Conservation (phyloP, 1,140 invertebrate species). For the Nilaparvata lugens region DNA sequence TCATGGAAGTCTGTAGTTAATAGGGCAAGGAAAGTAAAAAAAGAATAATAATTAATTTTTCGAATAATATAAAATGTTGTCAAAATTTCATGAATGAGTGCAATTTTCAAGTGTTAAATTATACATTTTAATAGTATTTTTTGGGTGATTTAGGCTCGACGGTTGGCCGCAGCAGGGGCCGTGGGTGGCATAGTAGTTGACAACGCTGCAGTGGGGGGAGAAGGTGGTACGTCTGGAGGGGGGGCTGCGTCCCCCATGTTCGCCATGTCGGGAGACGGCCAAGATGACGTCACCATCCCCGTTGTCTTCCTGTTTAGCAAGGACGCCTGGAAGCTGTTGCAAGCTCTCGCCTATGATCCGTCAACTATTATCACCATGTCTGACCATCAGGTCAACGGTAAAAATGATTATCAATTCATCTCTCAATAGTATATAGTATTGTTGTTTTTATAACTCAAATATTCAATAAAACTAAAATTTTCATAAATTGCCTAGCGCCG, state of each 20-base stretch:
- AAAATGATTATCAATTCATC: no score
- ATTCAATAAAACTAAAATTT: no score
- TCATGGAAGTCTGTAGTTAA: no score
- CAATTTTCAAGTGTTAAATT: no score
- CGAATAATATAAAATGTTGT: no score
- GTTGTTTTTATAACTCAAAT: no score
- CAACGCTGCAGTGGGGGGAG: conserved; percentile 63
- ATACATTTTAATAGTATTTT: no score
- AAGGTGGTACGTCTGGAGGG: conserved; percentile 60
- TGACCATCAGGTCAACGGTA: conserved; percentile 7
- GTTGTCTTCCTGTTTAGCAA: conserved; percentile 82
- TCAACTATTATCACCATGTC: conserved; percentile 42
- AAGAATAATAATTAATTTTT: no score
- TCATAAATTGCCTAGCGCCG: no score
- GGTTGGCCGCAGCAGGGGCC: conserved; percentile 74
- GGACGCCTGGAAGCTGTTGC: conserved; percentile 59
- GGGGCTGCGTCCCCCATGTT: conserved; percentile 71
- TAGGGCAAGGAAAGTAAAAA: no score
- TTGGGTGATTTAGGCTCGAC: conserved; percentile 48
- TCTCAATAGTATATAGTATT: no score
- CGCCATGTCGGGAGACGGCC: conserved; percentile 92
- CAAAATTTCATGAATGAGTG: no score
- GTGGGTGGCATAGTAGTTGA: conserved; percentile 82
- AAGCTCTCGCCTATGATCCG: conserved; percentile 42
- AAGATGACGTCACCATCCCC: conserved; percentile 80